These are phyloP conservation scores for Zingel zingel DNA, from an alignment of 2,113 vertebrate genomes.

Conservation along the genomic window DNA sequence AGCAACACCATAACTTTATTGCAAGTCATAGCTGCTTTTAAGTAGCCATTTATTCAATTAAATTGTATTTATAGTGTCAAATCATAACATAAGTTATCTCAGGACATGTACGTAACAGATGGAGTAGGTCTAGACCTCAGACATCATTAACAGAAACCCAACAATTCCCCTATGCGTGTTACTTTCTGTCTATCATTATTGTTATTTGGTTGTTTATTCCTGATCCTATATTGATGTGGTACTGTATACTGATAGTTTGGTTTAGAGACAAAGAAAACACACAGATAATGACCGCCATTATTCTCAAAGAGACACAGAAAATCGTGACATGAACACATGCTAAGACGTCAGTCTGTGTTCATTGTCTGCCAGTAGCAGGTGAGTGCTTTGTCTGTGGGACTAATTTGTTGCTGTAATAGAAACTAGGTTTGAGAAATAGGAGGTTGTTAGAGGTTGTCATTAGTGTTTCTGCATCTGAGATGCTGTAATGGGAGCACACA, in stretches of 20 bases:
- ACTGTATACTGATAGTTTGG: background rate
- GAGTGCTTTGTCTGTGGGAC: slow-evolving; percentile 45
- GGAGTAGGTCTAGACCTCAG: no score
- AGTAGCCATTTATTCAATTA: background rate
- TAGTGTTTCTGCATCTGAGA: slow-evolving; percentile 76
- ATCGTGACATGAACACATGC: slow-evolving; percentile 22
- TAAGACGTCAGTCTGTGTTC: slow-evolving; percentile 29
- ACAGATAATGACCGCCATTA: slow-evolving; percentile 31
- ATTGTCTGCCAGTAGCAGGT: slow-evolving; percentile 47
- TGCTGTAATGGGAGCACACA: slow-evolving; percentile 75
- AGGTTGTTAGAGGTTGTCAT: slow-evolving; percentile 76
- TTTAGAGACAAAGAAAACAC: slow-evolving; percentile 29
- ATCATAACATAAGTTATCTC: no score
- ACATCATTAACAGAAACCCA: no score
- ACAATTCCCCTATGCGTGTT: background rate
- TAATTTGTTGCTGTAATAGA: slow-evolving; percentile 76
- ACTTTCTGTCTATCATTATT: background rate
- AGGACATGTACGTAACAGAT: no score
- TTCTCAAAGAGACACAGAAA: slow-evolving; percentile 30
- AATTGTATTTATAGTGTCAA: no score
- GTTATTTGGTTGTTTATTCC: background rate
- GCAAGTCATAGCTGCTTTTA: background rate
- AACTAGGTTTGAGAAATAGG: slow-evolving; percentile 80
- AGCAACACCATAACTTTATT: background rate
- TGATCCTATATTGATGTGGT: background rate